Evolutionary conservation across 2,113 vertebrate genomes (phyloP).

Genomic region (Aspidoscelis tigris): DNA sequence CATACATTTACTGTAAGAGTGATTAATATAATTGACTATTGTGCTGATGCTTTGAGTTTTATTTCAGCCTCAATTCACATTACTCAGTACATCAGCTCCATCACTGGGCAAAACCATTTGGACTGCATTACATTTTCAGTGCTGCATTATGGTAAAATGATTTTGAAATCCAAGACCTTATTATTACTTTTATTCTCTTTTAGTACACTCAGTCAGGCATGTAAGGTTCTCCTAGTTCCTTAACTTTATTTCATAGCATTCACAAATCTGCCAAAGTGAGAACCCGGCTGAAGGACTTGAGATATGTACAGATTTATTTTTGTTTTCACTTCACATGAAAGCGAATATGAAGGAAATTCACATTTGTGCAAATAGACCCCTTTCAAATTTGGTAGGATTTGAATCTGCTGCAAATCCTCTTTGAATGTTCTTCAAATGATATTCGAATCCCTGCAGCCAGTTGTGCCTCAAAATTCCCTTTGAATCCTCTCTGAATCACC

Average conservation of each 20-base stretch:
- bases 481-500: no score
- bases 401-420: no score
- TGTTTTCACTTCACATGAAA: no score
- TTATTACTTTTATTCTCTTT: not conserved
- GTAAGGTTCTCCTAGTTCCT: not conserved
- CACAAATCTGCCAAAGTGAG: no score
- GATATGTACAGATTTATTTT: no score
- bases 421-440: no score
- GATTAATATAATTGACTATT: constrained; percentile 32
- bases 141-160: constrained; percentile 45
- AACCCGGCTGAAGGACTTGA: no score
- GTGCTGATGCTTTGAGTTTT: constrained; percentile 34
- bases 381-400: no score
- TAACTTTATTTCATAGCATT: not conserved
- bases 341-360: no score
- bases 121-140: constrained; percentile 44
- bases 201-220: not conserved
- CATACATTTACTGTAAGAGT: constrained; percentile 31
- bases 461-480: no score
- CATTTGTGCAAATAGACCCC: no score
- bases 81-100: constrained; percentile 22
- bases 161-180: constrained; percentile 44
- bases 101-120: constrained; percentile 43
- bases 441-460: no score
- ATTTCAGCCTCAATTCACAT: constrained; percentile 48